Base-by-base conservation (phyloP, 2,888 invertebrate species). In the Noctua comes region DNA sequence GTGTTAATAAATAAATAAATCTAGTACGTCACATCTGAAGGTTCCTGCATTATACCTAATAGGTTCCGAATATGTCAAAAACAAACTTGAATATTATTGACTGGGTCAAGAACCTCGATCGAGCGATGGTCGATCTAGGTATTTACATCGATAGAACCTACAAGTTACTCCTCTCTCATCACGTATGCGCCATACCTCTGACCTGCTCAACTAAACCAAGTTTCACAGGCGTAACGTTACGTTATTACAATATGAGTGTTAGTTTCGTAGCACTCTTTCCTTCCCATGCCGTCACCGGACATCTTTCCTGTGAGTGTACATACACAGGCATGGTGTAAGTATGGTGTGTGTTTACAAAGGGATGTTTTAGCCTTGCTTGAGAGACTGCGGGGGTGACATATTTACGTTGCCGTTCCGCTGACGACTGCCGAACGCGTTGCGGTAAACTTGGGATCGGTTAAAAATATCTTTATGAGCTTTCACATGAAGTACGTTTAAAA, bases 311-410 rank as follows among this genome's bases (percentile, higher is more conserved):
- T 16, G 69, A 16, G 54, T 48, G 18, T 18, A 18, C 40, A 51
- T 16, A 59, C 59, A 27, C 7, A 18, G 7, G 24, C 64, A 24
- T 27, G 68, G n/a, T 21, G 54, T 21, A 27, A 21, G 73, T 16
- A 13, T 18, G 65, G n/a, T 18, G 31, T 48, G 16, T 31, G 62
- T 36, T 51, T 43, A 66, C 76, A 57, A 54, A 75, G 80, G 83
- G 84, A 76, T 76, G 84, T 59, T 59, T 64, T 48, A 72, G 69
- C 18, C 16, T 66, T 43, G 84, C 84, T 76, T 68, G 73, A 57
- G 72, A 36, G 80, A 54, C 40, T 24, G n/a, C 46, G 65, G 69
- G 83, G 83, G 69, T 48, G 18, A 40, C 21, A 27, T 24, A 85
- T 84, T 77, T 71, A 36, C 64, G 74, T 77, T 16, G 62, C 27